Evolutionary conservation across 1,140 invertebrate genomes (phyloP).

Genomic region (Aradophagus sp.): DNA sequence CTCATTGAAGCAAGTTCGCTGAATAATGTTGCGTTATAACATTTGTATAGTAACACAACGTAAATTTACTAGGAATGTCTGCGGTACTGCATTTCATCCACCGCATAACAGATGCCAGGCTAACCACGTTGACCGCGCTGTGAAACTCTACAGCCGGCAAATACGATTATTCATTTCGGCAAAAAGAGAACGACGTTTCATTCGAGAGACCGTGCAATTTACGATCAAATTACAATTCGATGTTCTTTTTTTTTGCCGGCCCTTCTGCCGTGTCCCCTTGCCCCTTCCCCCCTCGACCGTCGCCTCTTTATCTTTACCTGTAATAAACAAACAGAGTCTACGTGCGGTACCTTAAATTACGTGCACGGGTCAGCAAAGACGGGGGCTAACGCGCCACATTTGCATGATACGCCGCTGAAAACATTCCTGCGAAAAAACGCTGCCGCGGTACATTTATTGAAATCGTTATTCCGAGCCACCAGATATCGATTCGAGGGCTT

Average conservation of each 20-base stretch:
- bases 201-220: conserved; percentile 62
- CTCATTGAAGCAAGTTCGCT: conserved; percentile 57
- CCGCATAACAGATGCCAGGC: conserved; percentile 60
- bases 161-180: conserved; percentile 60
- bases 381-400: conserved; percentile 48
- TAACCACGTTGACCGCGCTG: conserved; percentile 59
- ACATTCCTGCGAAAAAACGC: too few species aligned
- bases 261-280: conserved; percentile 5
- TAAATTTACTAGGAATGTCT: conserved; percentile 61
- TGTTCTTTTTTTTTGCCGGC: conserved; percentile 40
- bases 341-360: conserved; percentile 53
- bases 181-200: conserved; percentile 59
- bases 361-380: conserved; percentile 49
- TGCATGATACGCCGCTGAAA: conserved; percentile 49
- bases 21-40: conserved; percentile 59
- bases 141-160: conserved; percentile 60
- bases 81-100: conserved; percentile 59
- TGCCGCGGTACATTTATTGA: too few species aligned
- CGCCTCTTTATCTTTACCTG: conserved; percentile 51
- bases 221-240: conserved; percentile 60
- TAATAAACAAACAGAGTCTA: conserved; percentile 59
- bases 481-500: too few species aligned
- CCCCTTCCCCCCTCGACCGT: background rate
- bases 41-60: conserved; percentile 58
- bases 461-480: too few species aligned